These are phyloP conservation scores for Macrotrachela quadricornifera DNA, from an alignment of 1,140 invertebrate species.

Conservation along the genomic window DNA sequence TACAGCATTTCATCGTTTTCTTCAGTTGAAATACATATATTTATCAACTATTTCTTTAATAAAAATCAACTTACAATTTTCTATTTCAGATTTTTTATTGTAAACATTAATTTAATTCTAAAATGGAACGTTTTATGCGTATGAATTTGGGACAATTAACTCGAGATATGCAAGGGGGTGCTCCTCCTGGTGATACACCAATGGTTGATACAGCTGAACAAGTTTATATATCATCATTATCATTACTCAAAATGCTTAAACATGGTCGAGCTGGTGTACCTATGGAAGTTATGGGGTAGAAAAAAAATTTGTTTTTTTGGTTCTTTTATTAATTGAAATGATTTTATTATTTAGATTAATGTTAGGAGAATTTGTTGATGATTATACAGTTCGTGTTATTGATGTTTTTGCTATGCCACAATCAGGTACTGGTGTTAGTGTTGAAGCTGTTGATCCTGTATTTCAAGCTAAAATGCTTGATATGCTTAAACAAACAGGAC, in stretches of 20 bases:
- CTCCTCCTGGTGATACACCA: conserved; percentile 2
- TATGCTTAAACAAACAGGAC: conserved; percentile 93
- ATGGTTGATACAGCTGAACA: conserved; percentile 76
- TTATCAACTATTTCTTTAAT: no score
- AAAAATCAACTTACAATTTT: no score
- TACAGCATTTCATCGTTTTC: no score
- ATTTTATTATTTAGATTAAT: conserved; percentile 46
- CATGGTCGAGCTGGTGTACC: conserved; percentile 96
- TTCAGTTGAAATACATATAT: no score
- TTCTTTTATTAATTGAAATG: no score
- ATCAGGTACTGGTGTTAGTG: conserved; percentile 87
- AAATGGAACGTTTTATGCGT: no score
- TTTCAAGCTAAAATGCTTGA: conserved; percentile 99
- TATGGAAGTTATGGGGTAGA: conserved; percentile 96
- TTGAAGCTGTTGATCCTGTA: conserved; percentile 97
- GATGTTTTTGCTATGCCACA: conserved; percentile 99
- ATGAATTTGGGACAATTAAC: no score
- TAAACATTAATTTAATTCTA: no score
- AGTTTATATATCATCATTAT: conserved; percentile 85
- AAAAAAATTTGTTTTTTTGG: no score
- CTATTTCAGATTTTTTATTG: no score
- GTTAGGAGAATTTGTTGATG: conserved; percentile 98
- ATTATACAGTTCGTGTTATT: conserved; percentile 95
- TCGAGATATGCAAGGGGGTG: background rate
- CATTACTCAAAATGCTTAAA: conserved; percentile 83